These are phyloP conservation scores for Pandemis cinnamomeana DNA, from an alignment of 2,888 invertebrate genomes.

Conservation along the genomic window DNA sequence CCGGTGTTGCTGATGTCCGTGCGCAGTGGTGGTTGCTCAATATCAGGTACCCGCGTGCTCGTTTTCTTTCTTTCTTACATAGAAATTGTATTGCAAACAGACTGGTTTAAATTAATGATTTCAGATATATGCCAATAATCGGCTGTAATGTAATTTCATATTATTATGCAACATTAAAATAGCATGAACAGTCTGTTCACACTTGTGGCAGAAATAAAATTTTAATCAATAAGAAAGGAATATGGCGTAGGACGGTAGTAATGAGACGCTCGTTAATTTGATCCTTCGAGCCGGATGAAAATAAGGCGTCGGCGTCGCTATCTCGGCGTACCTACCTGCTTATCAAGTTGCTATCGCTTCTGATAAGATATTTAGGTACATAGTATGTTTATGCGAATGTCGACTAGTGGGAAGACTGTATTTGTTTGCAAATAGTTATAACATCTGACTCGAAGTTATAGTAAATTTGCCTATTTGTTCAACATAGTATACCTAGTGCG, in stretches of 20 bases:
- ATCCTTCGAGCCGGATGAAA: constrained; percentile 36
- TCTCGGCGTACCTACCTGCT: constrained; percentile 48
- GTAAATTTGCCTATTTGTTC: too few relatives aligned
- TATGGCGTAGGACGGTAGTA: constrained; percentile 21
- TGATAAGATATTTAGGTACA: constrained; percentile 31
- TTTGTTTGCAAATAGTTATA: background rate
- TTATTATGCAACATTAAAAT: background rate
- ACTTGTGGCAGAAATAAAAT: constrained; percentile 12
- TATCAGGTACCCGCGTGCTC: too few relatives aligned
- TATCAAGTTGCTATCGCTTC: constrained; percentile 44
- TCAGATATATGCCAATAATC: background rate
- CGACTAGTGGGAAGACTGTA: background rate
- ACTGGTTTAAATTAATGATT: background rate
- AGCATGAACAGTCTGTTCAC: background rate
- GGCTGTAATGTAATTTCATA: background rate
- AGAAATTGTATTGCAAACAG: background rate
- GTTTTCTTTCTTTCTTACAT: too few relatives aligned
- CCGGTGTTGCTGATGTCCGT: too few relatives aligned
- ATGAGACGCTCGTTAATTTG: constrained; percentile 38
- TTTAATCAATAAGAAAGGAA: constrained; percentile 25
- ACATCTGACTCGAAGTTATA: background rate
- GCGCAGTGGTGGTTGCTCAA: too few relatives aligned
- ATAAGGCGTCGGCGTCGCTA: constrained; percentile 39
- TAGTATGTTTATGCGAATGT: constrained; percentile 28
- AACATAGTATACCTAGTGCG: too few relatives aligned